Evolutionary conservation across 1,140 invertebrate species (phyloP).

Genomic region (Orius insidiosus): DNA sequence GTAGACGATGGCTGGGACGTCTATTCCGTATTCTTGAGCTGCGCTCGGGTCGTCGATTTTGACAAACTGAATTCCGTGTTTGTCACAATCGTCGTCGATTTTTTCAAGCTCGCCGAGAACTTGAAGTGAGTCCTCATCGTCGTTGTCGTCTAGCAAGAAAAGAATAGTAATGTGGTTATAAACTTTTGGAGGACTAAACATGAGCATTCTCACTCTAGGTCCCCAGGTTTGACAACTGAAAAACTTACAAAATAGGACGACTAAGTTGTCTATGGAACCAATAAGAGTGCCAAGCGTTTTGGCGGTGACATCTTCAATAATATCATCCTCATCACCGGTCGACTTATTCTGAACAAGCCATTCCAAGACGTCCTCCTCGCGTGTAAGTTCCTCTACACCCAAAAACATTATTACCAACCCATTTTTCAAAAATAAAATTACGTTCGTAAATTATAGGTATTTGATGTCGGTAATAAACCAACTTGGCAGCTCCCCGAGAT

Average conservation of each 20-base stretch:
- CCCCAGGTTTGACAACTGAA: not conserved
- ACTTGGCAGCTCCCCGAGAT: conserved; percentile 66
- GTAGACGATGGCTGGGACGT: conserved; percentile 71
- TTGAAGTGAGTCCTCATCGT: conserved; percentile 65
- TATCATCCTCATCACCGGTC: conserved; percentile 79
- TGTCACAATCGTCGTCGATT: conserved; percentile 84
- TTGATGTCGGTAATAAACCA: conserved; percentile 86
- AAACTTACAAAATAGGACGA: conserved; percentile 81
- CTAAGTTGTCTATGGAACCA: conserved; percentile 75
- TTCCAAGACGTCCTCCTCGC: conserved; percentile 81
- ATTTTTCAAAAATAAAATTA: conserved; percentile 31
- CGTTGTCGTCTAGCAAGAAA: conserved; percentile 49
- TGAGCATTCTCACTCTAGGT: no score
- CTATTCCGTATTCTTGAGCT: conserved; percentile 70
- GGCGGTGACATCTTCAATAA: conserved; percentile 81
- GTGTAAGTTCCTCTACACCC: conserved; percentile 77
- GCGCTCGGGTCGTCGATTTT: conserved; percentile 76
- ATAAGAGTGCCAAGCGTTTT: conserved; percentile 77
- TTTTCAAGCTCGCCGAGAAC: conserved; percentile 74
- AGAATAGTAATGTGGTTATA: not conserved
- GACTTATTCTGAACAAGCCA: conserved; percentile 86
- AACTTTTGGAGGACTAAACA: not conserved
- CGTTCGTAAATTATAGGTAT: conserved; percentile 89
- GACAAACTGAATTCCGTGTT: conserved; percentile 82
- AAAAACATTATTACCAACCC: conserved; percentile 19